Base-by-base conservation (phyloP, 2,888 invertebrate genomes). In the Pristionchus fissidentatus region DNA sequence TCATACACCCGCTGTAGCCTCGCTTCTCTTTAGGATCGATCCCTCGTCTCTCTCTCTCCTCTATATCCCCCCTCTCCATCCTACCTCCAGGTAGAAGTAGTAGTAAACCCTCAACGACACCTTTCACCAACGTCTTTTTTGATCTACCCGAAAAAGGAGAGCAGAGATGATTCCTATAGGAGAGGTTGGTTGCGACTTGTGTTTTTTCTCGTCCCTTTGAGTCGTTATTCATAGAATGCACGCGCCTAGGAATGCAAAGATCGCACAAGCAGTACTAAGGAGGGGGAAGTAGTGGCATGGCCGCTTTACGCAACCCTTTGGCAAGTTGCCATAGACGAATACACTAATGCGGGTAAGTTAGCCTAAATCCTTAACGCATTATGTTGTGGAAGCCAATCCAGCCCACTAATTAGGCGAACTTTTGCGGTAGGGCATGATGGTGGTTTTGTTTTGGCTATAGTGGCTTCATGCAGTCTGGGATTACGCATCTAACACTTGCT, bases 81-180 rank as follows among this genome's bases (percentile, higher is more conserved):
- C 49, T 38, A 19, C 13, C 8, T 32, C 57, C 66, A 66, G 35
- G 66, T 62, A 62, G 29, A 4, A n/a, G 49, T 49, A 49, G 49
- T 49, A 49, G 49, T 49, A 49, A 29, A 13, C 26, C 62, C 32
- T 62, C 62, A 10, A 29, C 26, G 8, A 8, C 32, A 13, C 26
- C 62, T 62, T 10, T n/a, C 62, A 15, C 62, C n/a, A 13, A 13
- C 62, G 8, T n/a, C 62, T 62, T n/a, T n/a, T 29, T 62, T 62
- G 13, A 10, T 29, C 32, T 62, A 7, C 29, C 26, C 75, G 75
- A n/a, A 73, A 15, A 73, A 38, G 70, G 19, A 49, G 49, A 49
- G 73, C 52, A 22, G n/a, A 22, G 26, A 81, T 81, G 81, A 81
- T 81, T 29, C 81, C 81, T 29, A 81, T 81, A 60, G 81, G 81